Conservation (phyloP, 2,888 invertebrate genomes). For the Hirtodrosophila cameraria region DNA sequence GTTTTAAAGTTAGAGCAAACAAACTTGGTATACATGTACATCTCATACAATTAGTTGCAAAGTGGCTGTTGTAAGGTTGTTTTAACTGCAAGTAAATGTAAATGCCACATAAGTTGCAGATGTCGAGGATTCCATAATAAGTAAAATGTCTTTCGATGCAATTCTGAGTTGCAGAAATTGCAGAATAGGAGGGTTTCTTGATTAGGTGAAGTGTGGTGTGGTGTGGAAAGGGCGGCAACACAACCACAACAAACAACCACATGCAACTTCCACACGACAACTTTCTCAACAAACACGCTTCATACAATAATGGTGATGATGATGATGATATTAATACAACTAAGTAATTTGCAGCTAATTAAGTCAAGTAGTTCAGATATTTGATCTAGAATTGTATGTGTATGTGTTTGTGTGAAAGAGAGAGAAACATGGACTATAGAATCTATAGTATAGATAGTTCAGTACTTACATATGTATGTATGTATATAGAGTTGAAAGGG, state of each 20-base stretch:
- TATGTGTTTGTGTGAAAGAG: background rate
- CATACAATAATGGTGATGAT: slow-evolving; percentile 9
- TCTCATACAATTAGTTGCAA: too few species aligned
- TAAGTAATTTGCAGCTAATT: slow-evolving; percentile 55
- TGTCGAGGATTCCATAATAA: slow-evolving; percentile 21
- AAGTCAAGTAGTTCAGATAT: slow-evolving; percentile 39
- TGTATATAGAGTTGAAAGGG: too few species aligned
- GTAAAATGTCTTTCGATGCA: slow-evolving; percentile 2
- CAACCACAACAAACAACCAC: slow-evolving; percentile 18
- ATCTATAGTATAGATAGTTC: too few species aligned
- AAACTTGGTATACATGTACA: too few species aligned
- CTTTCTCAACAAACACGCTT: slow-evolving; percentile 13
- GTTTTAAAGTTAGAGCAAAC: too few species aligned
- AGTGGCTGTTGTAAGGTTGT: slow-evolving; percentile 2
- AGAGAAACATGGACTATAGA: background rate
- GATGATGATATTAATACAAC: slow-evolving; percentile 7
- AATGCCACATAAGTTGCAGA: slow-evolving; percentile 18
- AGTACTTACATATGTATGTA: background rate
- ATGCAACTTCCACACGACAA: slow-evolving; percentile 8
- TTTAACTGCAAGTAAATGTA: slow-evolving; percentile 4
- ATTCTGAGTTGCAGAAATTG: background rate
- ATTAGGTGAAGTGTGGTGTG: background rate
- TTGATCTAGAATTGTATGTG: background rate
- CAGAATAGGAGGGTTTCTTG: too few species aligned
- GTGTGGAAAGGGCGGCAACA: background rate